A percentile compares a stretch with the other conserved stretches of the same genome.
These are phyloP conservation scores for Exaiptasia diaphana DNA, from an alignment of 64 coral and sea anemone species.

Conservation along the genomic window DNA sequence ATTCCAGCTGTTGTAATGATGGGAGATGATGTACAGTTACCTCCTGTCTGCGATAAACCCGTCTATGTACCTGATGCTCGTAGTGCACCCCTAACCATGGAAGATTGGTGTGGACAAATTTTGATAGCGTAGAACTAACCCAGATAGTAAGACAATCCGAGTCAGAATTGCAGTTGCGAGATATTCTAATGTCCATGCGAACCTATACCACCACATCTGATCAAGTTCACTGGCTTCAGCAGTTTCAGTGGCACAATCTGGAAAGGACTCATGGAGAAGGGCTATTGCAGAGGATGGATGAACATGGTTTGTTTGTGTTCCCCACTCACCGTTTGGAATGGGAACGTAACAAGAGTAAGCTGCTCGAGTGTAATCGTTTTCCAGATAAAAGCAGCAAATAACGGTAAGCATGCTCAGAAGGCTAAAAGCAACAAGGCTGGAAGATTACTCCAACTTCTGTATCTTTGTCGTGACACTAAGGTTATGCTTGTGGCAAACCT, in stretches of 20 bases:
- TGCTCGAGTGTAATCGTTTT: constrained; percentile 14
- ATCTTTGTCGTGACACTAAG: constrained; percentile 33
- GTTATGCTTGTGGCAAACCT: constrained; percentile 35
- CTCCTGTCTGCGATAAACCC: constrained; percentile 14
- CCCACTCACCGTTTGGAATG: constrained; percentile 22
- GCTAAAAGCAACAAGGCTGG: constrained; percentile 16
- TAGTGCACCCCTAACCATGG: constrained; percentile 34
- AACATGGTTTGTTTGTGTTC: constrained; percentile 33
- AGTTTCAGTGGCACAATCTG: constrained; percentile 44
- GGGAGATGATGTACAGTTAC: constrained; percentile 37
- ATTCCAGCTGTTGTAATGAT: not conserved
- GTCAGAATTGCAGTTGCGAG: constrained; percentile 16
- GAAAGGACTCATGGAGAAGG: constrained; percentile 2
- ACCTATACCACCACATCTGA: constrained; percentile 6
- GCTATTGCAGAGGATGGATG: constrained; percentile 28
- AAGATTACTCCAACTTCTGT: constrained; percentile 5
- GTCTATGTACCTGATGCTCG: constrained; percentile 4
- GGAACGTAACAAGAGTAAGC: constrained; percentile 10
- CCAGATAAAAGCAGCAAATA: constrained; percentile 8
- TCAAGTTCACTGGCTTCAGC: constrained; percentile 29
- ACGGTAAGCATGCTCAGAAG: constrained; percentile 3
- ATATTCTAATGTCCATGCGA: constrained; percentile 17
- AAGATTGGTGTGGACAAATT: constrained; percentile 16
- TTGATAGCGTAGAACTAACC: constrained; percentile 14
- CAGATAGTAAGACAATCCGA: constrained; percentile 16